Conservation (phyloP, 2,888 invertebrate species). For the Lepidochitona cinerea region DNA sequence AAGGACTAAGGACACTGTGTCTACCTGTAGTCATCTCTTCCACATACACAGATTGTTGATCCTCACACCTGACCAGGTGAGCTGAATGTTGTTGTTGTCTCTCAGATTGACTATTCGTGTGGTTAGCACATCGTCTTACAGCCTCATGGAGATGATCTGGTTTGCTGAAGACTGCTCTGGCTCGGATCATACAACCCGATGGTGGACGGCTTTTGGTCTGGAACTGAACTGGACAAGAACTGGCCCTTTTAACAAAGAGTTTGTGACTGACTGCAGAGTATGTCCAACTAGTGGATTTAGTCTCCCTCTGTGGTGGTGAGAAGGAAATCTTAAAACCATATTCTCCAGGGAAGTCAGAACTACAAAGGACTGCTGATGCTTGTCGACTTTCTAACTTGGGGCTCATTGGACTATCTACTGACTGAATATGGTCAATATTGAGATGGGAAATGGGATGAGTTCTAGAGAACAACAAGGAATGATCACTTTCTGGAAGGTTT, state of each 20-base stretch:
- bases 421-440: too few relatives aligned
- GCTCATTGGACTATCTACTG: too few relatives aligned
- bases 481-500: too few relatives aligned
- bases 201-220: slow-evolving; percentile 22
- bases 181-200: slow-evolving; percentile 74
- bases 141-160: slow-evolving; percentile 77
- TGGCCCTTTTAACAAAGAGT: not conserved
- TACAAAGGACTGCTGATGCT: not conserved
- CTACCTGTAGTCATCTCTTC: not conserved
- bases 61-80: not conserved
- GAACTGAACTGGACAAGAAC: slow-evolving; percentile 1
- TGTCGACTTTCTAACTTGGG: too few relatives aligned
- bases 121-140: slow-evolving; percentile 79
- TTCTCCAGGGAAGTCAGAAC: not conserved
- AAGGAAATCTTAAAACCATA: not conserved
- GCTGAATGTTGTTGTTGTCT: not conserved
- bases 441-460: too few relatives aligned
- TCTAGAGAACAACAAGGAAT: too few relatives aligned
- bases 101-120: slow-evolving; percentile 67
- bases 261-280: not conserved
- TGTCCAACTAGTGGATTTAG: not conserved
- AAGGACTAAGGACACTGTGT: not conserved
- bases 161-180: slow-evolving; percentile 77
- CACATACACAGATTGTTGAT: not conserved
- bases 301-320: not conserved